Base-by-base conservation (phyloP, 2,888 invertebrate genomes). In the Athrips mouffetella region DNA sequence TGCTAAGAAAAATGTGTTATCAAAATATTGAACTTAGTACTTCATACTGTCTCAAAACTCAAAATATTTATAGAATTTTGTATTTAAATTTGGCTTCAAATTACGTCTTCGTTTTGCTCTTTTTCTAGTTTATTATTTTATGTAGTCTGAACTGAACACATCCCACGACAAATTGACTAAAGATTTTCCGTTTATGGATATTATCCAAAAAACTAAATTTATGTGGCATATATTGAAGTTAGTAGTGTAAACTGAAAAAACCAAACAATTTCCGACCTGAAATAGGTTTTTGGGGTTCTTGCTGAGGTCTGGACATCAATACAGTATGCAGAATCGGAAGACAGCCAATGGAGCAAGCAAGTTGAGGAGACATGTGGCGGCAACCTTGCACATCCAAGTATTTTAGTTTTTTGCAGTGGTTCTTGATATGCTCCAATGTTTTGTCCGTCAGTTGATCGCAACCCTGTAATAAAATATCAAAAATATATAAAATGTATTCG, bases 371-470 rank as follows among this genome's bases (percentile, higher is more conserved):
- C 58, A 90, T 85, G 42, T 80, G 78, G 11, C 81, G 83, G 58
- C 90, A 90, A 5, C 84, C 84, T 62, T 89, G 91, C 6, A 92
- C 87, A 63, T 92, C 91, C 47, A 93, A 69, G 53, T 89, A 84
- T 57, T 89, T 88, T 47, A 92, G 73, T 52, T 85, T 83, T 49
- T 80, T 71, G 60, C 91, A 90, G 61, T 90, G 65, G 0, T 65
- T 59, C 55, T 73, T 79, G 25, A 92, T 80, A 11, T 89, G 83
- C 50, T 88, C 79, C 23, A 92, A 70, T 11, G 90, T 86, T 49
- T 75, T 84, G 62, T 92, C 90, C 1, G 92, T 92, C 20, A 93
- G 70, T 61, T 89, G 89, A 57, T 89, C 90, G 70, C 92, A 92
- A 50, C 90, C 90, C 90, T 92, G 83, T 15, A 85, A 86, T 16